phyloP scores from a whole-genome alignment of 2,113 vertebrate genomes.

The Zosterops japonicus region DNA sequence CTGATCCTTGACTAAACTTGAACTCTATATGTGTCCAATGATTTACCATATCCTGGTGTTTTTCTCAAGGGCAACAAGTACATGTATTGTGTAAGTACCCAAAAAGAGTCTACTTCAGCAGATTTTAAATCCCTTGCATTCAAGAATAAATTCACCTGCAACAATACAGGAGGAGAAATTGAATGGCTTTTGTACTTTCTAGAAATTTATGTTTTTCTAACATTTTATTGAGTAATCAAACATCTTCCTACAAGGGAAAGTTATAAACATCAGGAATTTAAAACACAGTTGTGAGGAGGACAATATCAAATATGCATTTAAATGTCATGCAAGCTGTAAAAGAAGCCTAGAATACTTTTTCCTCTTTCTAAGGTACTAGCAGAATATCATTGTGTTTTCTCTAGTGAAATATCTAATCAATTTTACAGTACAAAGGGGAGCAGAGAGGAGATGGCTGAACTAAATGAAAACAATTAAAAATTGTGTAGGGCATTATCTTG shows the following conservation, averaged over 20 bases:
- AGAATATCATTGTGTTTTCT: neutral
- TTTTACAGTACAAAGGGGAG: neutral
- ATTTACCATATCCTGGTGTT: neutral
- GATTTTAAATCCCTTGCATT: neutral
- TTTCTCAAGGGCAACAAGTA: neutral
- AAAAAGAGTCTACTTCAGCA: neutral
- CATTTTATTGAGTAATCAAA: neutral
- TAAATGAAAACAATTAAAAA: conserved; percentile 32
- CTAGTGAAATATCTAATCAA: neutral
- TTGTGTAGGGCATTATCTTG: neutral
- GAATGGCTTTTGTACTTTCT: neutral
- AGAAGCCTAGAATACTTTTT: neutral
- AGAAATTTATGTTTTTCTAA: neutral
- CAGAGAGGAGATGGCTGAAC: neutral
- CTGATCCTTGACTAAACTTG: neutral
- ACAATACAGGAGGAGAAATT: neutral
- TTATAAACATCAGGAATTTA: neutral
- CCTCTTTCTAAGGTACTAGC: neutral
- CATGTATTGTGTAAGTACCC: neutral
- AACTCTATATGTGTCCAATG: neutral
- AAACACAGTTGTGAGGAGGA: neutral
- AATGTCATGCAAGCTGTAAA: neutral
- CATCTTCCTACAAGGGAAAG: neutral
- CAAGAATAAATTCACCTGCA: neutral
- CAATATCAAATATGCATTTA: neutral